Percentiles rank a stretch among this genome's conserved stretches.
phyloP scores from a whole-genome alignment of 2,797 vertebrate species.

The Diceros bicornis region DNA sequence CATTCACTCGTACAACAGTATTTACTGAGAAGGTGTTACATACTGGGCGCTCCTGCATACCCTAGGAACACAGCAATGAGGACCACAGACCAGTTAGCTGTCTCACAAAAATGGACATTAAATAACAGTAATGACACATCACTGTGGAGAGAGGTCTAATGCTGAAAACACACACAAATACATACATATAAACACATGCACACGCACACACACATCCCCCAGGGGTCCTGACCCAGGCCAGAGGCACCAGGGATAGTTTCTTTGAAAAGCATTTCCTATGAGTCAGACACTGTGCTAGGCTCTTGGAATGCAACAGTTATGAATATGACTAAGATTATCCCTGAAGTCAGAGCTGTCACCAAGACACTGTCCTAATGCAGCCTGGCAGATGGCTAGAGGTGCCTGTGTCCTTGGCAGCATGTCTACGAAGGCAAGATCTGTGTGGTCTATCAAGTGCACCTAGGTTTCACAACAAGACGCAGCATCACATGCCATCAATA shows the following conservation, averaged over 20 bases:
- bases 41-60: too few relatives aligned
- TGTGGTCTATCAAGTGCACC: background rate
- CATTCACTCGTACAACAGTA: background rate
- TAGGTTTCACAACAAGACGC: background rate
- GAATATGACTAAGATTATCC: background rate
- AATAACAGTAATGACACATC: background rate
- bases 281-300: background rate
- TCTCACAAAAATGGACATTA: background rate
- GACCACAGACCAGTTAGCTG: background rate
- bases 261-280: background rate
- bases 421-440: background rate
- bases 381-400: background rate
- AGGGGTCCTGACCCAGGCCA: background rate
- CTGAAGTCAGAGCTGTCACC: background rate
- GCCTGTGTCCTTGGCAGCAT: background rate
- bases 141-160: background rate
- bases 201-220: background rate
- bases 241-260: background rate
- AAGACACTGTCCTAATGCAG: background rate
- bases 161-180: background rate
- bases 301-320: background rate
- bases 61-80: background rate
- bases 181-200: background rate
- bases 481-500: background rate
- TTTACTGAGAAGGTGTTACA: background rate